These are phyloP conservation scores for Atlantisia rogersi DNA, from an alignment of 2,113 vertebrate genomes.

Conservation along the genomic window DNA sequence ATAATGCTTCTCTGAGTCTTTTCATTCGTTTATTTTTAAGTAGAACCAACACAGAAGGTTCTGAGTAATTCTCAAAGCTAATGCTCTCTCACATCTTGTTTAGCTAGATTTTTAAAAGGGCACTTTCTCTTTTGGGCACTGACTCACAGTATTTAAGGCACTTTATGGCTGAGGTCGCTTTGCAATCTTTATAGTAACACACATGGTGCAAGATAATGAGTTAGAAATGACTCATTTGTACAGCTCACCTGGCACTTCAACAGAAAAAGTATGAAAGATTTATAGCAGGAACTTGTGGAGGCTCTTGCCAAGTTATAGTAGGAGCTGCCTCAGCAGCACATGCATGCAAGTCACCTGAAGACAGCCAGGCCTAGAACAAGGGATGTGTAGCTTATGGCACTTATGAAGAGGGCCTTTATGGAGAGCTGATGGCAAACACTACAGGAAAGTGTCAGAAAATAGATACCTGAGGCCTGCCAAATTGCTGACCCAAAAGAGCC, in stretches of 20 bases:
- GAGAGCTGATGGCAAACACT: neutral
- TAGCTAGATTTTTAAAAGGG: neutral
- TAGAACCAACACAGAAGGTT: neutral
- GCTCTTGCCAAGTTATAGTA: neutral
- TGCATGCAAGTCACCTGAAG: neutral
- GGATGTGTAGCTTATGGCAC: neutral
- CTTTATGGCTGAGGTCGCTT: neutral
- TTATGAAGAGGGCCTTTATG: neutral
- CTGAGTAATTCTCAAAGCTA: neutral
- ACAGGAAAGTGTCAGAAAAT: neutral
- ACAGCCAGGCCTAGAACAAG: neutral
- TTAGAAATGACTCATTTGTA: neutral
- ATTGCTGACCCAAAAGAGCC: neutral
- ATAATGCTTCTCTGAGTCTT: neutral
- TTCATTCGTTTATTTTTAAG: neutral
- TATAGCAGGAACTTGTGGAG: neutral
- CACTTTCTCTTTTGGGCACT: neutral
- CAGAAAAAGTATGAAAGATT: neutral
- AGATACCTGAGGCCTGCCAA: neutral
- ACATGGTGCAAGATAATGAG: neutral
- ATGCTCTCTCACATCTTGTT: neutral
- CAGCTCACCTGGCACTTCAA: neutral
- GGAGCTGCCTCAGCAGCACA: neutral
- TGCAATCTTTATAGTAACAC: neutral
- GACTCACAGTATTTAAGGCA: neutral